A percentile compares a stretch with the other conserved stretches of the same genome.
Evolutionary conservation across 92 coral and sea anemone species (phyloP).

Genomic region (Epizoanthus ramosus): DNA sequence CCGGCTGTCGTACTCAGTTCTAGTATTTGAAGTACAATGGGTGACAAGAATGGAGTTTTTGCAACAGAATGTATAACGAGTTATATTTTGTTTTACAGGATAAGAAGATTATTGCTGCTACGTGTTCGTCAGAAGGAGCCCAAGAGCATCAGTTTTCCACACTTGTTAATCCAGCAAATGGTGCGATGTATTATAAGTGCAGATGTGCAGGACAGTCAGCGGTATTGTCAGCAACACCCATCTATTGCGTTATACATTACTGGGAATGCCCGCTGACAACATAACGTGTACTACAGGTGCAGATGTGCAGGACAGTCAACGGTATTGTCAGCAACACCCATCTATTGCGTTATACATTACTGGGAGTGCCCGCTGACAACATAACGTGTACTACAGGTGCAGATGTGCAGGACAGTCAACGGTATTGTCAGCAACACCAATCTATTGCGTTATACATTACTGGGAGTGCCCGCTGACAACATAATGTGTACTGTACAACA

Average conservation of each 20-base stretch:
- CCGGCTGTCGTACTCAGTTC: too few species aligned
- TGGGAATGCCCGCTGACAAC: constrained; percentile 26
- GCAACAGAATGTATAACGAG: too few species aligned
- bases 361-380: constrained; percentile 23
- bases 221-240: background rate
- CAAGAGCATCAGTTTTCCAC: constrained; percentile 1
- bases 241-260: background rate
- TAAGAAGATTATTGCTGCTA: background rate
- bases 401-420: constrained; percentile 10
- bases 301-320: constrained; percentile 1
- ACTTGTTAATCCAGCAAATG: background rate
- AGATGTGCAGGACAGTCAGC: constrained; percentile 12
- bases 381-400: background rate
- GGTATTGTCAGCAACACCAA: too few species aligned
- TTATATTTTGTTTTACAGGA: background rate
- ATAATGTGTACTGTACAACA: too few species aligned
- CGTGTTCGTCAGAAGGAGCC: constrained; percentile 18
- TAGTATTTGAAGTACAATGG: too few species aligned
- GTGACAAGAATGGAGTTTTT: too few species aligned
- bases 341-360: constrained; percentile 2
- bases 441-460: too few species aligned
- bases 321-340: background rate
- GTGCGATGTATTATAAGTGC: background rate
- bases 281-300: constrained; percentile 4
- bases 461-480: too few species aligned